Base-by-base conservation (phyloP, 2,888 invertebrate genomes). In the Polyploca ridens region DNA sequence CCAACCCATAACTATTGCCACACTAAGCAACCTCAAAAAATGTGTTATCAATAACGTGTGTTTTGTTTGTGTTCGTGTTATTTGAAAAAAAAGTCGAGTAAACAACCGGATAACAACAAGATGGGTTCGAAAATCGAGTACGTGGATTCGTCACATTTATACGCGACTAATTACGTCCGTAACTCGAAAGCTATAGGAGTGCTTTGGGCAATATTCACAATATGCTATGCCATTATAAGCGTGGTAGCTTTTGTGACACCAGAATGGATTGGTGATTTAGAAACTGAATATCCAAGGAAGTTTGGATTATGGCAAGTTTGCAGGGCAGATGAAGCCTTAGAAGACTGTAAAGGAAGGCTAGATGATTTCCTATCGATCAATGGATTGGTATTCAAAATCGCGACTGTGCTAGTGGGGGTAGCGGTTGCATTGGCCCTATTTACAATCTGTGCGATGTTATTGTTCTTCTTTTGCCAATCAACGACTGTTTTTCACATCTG, bases 131-230 rank as follows among this genome's bases (percentile, higher is more conserved):
- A 98, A 95, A 97, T 98, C 86, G 98, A 98, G 87, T 98, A 98
- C 94, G 98, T 98, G 81, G 98, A 98, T 90, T 97, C 97, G 77
- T 96, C 97, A 76, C 98, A 98, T 92, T 96, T 98, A 88, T 97
- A 98, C 93, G 98, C 98, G 72, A 97, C 98, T 69, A 98, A 97
- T 93, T 98, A 98, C 88, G 97, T 98, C 75, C 96, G 98, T 78
- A 98, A 98, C 94, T 98, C 98, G 75, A 98, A 98, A 94, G 99
- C 99, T 62, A 98, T 99, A 72, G 99, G 98, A 63, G 99, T 99
- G 69, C 95, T 99, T 76, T 99, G 99, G 99, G 99, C 98, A 70
- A 98, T 99, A 85, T 99, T 99, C 92, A 98, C 98, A 75, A 97
- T 99, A 86, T 99, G 99, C 93, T 99, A 98, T 90, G 98, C 98